Evolutionary conservation across 2,113 vertebrate species (phyloP), one percentile per base, ranked within the genome.

Genomic region (Rousettus leschenaultii): DNA sequence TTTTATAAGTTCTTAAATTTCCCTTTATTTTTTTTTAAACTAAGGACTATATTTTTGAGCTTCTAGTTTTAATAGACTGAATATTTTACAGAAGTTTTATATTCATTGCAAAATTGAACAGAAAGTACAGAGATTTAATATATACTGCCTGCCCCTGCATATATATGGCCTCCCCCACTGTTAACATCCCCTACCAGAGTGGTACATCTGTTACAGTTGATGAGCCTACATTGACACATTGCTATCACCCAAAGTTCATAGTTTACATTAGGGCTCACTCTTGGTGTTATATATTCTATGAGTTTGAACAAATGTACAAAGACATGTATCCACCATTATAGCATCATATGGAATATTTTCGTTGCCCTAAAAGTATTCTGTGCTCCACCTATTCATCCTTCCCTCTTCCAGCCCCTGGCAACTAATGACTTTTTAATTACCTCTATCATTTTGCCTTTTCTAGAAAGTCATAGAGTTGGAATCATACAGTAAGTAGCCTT

Each of bases 1-100:
- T 86, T 96, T 92, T 89, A 53, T 74, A 86, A 61, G 15, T 73
- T 88, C 55, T 88, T 43, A 83, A 95, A 88, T 73, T 93, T 89
- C 7, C 22, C 18, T 19, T 63, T 78, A 61, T 73, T 73, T 95
- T 73, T 95, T 92, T 89, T 66, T 33, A 94, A 92, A 66, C 15
- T 71, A 79, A 84, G 40, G 40, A 71, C 14, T 87, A 18, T 65
- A 92, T 95, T 95, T 87, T 83, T 48, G 53, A 59, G 28, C 28
- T 22, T 82, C 33, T 77, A 57, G 78, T 86, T 63, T 79, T 40
- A 78, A 70, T 48, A 66, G 38, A 35, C 30, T 59, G 38, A 73
- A 63, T 55, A 59, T 70, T 57, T 71, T 79, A 71, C 9, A 28
- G 51, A 9, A 30, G 65, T 61, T 91, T 79, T 80, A 86, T 78